These are phyloP conservation scores for Tachuris rubrigastra DNA, from an alignment of 2,113 vertebrate species.

Conservation along the genomic window DNA sequence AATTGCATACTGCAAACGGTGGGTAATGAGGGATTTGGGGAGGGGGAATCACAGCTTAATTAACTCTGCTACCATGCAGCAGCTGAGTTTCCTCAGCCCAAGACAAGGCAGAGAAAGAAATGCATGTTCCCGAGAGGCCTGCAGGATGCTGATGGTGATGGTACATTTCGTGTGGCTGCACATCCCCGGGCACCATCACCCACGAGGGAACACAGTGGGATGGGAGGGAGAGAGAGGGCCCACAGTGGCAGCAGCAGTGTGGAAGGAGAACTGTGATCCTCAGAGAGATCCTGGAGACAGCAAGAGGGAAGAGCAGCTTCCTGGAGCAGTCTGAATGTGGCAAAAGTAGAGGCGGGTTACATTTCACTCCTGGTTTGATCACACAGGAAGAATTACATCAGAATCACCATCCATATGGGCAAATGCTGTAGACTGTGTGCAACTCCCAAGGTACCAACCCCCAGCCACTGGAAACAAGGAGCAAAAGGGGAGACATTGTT, in stretches of 20 bases:
- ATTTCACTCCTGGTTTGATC: background rate
- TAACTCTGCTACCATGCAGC: background rate
- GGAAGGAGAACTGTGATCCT: background rate
- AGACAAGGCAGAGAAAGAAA: background rate
- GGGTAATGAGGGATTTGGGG: background rate
- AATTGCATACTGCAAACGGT: background rate
- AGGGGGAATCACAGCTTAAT: background rate
- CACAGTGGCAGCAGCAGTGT: rapidly evolving
- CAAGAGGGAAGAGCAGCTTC: background rate
- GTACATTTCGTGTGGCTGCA: background rate
- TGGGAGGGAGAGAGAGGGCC: background rate
- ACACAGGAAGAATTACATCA: background rate
- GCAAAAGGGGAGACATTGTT: background rate
- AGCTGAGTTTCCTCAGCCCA: background rate
- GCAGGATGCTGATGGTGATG: background rate
- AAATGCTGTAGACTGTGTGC: background rate
- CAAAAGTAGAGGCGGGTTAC: background rate
- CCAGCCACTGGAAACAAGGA: background rate
- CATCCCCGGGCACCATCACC: background rate
- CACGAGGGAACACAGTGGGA: background rate
- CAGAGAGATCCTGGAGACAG: background rate
- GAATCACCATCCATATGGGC: background rate
- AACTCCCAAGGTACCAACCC: background rate
- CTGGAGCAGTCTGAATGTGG: background rate
- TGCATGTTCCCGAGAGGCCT: rapidly evolving